Base-by-base conservation (phyloP, 2,113 vertebrate species). In the Hypomesus transpacificus region DNA sequence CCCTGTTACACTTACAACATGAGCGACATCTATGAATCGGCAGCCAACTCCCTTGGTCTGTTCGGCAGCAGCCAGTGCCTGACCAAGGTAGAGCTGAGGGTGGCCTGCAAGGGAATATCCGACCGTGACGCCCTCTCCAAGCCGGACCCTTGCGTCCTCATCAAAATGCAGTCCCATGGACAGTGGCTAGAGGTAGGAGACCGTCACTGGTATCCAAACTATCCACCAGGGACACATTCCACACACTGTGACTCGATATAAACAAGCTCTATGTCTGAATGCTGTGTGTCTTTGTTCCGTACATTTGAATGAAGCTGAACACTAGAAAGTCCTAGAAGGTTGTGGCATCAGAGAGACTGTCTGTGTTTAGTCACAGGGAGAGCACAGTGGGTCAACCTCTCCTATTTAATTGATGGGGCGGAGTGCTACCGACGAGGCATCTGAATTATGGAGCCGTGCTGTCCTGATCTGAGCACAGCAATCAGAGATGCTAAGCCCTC, bases 1-100 rank as follows among this genome's bases (percentile, higher is more conserved):
- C 26, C 21, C 24, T n/a, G 60, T 26, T 16, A 60, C 60, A 62
- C 26, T 26, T 5, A 28, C 88, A 93, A 88, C 85, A 98, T 98
- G 97, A 96, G 92, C 76, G 97, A 98, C 91, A 96, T 98, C 81
- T 98, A 96, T 69, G 95, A 98, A 87, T 98, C 96, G 0, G 95
- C 97, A 14, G 94, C 96, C 71, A 94, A 94, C 79, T 97, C 97
- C 0, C 91, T 99, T 90, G 96, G 96, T 39, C 88, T 98, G 81
- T 96, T 99, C 86, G 94, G 89, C 90, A 96, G 94, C 90, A 96
- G 94, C 70, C 93, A 95, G 70, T 97, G 96, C 75, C 93, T 99
- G 82, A 94, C 94, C 73, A 98, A 98, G 81, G 97, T 99, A 82
- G 97, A 98, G 84, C 86, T 99, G 79, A 87, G 96, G 22, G 90